These are phyloP conservation scores for Malthinus flaveolus DNA, from an alignment of 2,888 invertebrate genomes.

Conservation along the genomic window DNA sequence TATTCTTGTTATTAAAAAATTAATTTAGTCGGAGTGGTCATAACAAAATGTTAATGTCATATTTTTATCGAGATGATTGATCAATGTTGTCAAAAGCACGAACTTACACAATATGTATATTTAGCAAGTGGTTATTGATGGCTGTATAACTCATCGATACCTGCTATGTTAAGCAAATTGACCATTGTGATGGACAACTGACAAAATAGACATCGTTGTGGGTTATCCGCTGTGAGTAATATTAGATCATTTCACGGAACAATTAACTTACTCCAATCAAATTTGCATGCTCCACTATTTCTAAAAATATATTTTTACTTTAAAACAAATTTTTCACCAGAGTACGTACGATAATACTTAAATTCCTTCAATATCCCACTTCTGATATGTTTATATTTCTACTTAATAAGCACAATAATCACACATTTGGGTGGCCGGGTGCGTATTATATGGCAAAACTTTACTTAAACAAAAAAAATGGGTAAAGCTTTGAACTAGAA, in stretches of 20 bases:
- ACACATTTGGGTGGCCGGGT: too few species aligned
- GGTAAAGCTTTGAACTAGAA: too few species aligned
- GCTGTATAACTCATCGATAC: constrained; percentile 1
- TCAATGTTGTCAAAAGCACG: constrained; percentile 1
- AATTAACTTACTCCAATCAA: background rate
- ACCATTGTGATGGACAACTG: constrained; percentile 1
- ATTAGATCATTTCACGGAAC: constrained; percentile 2
- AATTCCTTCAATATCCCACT: too few species aligned
- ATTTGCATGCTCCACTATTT: background rate
- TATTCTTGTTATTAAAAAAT: too few species aligned
- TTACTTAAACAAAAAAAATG: too few species aligned
- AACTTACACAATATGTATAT: constrained; percentile 2
- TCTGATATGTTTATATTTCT: too few species aligned
- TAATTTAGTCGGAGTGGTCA: background rate
- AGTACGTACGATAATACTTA: too few species aligned
- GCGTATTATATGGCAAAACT: too few species aligned
- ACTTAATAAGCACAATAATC: too few species aligned
- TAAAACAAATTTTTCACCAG: too few species aligned
- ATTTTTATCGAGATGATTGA: constrained; percentile 2
- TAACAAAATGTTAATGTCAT: background rate
- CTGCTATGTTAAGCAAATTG: background rate
- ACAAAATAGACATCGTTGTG: background rate
- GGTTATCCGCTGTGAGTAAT: background rate
- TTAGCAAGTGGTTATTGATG: constrained; percentile 3
- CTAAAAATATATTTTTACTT: background rate